Evolutionary conservation across 1,140 invertebrate species (phyloP).

Genomic region (Acromyrmex charruanus): DNA sequence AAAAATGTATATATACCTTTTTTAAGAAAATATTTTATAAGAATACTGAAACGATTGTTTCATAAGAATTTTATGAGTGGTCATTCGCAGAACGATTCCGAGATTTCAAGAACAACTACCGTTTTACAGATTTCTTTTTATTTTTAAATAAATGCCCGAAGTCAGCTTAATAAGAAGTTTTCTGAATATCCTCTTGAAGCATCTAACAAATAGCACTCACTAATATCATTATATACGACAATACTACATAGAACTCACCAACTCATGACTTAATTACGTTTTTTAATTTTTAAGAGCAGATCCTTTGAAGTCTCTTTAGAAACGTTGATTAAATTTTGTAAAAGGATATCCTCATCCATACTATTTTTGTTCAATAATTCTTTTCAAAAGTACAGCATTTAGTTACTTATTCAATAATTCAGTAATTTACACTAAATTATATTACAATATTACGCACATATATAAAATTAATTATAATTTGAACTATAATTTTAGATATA

Average conservation of each 20-base stretch:
- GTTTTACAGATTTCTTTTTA: neutral
- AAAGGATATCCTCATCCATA: neutral
- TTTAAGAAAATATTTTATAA: neutral
- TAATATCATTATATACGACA: neutral
- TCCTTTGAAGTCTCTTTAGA: constrained; percentile 10
- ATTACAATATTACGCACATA: neutral
- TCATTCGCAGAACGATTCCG: neutral
- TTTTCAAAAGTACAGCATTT: neutral
- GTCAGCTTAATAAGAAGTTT: constrained; percentile 11
- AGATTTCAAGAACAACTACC: neutral
- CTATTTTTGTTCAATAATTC: constrained; percentile 16
- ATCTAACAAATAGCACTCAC: neutral
- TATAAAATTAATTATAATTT: constrained; percentile 1
- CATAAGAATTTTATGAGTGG: neutral
- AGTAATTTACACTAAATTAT: neutral
- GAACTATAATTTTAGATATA: neutral
- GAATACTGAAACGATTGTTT: neutral
- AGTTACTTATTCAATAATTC: neutral
- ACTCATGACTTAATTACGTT: constrained; percentile 29
- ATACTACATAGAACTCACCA: constrained; percentile 2
- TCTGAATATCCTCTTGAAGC: neutral
- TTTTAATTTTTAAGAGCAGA: constrained; percentile 33
- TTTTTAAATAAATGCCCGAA: neutral
- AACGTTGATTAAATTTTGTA: constrained; percentile 7
- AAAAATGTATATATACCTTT: neutral